Conservation (phyloP, 2,888 invertebrate species). For the Epistrophe grossulariae region DNA sequence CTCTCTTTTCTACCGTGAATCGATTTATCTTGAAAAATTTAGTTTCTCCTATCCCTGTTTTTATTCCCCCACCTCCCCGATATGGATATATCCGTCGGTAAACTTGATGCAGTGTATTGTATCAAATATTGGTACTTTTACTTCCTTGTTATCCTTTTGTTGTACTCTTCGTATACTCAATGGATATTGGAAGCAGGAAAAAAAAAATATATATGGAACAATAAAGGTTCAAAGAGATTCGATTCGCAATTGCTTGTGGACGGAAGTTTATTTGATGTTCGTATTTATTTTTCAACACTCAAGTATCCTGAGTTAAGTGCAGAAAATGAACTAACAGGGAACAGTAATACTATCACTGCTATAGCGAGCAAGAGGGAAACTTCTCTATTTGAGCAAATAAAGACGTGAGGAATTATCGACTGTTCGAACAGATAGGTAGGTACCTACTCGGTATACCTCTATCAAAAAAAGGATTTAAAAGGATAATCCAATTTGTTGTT, state of each 20-base stretch:
- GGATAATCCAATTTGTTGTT: slow-evolving; percentile 71
- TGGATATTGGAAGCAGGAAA: slow-evolving; percentile 11
- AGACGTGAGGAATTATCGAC: slow-evolving; percentile 60
- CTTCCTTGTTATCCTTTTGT: slow-evolving; percentile 56
- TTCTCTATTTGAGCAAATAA: slow-evolving; percentile 66
- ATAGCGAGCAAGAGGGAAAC: slow-evolving; percentile 9
- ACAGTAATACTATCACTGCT: slow-evolving; percentile 5
- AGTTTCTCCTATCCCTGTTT: slow-evolving; percentile 58
- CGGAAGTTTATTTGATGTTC: slow-evolving; percentile 74
- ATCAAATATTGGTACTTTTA: slow-evolving; percentile 41
- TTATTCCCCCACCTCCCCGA: background rate
- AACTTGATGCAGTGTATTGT: slow-evolving; percentile 46
- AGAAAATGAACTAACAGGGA: slow-evolving; percentile 46
- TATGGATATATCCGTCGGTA: slow-evolving; percentile 57
- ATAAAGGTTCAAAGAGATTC: slow-evolving; percentile 61
- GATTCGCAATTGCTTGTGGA: slow-evolving; percentile 52
- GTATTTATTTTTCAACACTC: slow-evolving; percentile 74
- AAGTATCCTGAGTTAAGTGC: slow-evolving; percentile 73
- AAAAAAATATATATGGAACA: slow-evolving; percentile 17
- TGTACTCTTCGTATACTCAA: slow-evolving; percentile 31
- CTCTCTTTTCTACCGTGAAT: slow-evolving; percentile 50
- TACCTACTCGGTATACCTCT: background rate
- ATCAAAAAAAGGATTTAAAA: slow-evolving; percentile 25
- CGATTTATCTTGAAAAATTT: slow-evolving; percentile 72
- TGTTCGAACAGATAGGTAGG: background rate